phyloP scores from a whole-genome alignment of 2,797 vertebrate genomes.

The Myotis findleyi region DNA sequence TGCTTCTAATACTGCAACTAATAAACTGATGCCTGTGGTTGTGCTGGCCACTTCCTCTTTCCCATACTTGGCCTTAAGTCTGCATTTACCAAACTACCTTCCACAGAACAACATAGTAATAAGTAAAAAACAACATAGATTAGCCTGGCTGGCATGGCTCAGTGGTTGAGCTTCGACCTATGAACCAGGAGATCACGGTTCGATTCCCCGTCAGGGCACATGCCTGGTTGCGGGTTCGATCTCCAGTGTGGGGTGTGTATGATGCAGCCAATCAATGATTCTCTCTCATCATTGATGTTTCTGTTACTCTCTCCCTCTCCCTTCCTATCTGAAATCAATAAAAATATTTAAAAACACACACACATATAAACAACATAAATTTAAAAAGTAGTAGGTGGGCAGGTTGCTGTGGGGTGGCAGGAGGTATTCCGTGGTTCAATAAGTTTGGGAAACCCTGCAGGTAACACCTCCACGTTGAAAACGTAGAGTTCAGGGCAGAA shows the following conservation, averaged over 20 bases:
- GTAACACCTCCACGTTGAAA: neutral
- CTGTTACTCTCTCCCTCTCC: too few relatives aligned
- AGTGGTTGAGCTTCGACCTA: too few relatives aligned
- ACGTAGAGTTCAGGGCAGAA: rapidly evolving
- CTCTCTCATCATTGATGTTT: too few relatives aligned
- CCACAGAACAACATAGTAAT: neutral
- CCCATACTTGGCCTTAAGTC: neutral
- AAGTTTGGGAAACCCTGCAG: neutral
- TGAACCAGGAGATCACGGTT: too few relatives aligned
- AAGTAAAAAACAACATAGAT: neutral
- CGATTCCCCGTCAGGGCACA: too few relatives aligned
- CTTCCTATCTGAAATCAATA: too few relatives aligned
- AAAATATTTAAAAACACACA: too few relatives aligned
- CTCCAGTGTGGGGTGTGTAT: too few relatives aligned
- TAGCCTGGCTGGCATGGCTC: too few relatives aligned
- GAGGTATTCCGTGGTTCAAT: neutral
- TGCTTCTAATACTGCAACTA: neutral
- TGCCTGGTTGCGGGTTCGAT: too few relatives aligned
- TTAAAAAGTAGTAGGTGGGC: neutral
- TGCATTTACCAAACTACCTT: neutral
- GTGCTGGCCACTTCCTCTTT: neutral
- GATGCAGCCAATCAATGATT: too few relatives aligned
- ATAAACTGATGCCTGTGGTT: neutral
- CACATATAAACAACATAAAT: neutral
- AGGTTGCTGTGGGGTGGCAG: too few relatives aligned